These are phyloP conservation scores for Ditula angustiorana DNA, from an alignment of 2,888 invertebrate genomes.

Conservation along the genomic window DNA sequence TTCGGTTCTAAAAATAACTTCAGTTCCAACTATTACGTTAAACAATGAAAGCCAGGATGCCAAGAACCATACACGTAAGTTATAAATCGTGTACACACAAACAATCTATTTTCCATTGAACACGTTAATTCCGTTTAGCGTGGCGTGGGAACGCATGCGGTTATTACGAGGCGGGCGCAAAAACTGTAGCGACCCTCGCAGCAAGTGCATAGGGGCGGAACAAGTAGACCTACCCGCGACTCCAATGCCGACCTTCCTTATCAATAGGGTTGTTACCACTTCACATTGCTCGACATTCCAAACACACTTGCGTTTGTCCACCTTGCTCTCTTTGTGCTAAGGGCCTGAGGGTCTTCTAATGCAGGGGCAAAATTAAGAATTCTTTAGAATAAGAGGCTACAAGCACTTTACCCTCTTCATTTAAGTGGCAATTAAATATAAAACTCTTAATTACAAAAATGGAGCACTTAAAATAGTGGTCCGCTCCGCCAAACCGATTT, in stretches of 20 bases:
- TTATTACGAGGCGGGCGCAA: constrained; percentile 76
- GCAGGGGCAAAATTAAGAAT: constrained; percentile 23
- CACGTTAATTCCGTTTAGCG: constrained; percentile 61
- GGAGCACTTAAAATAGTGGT: too few species aligned
- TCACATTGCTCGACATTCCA: constrained; percentile 44
- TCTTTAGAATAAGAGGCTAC: constrained; percentile 26
- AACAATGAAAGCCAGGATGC: constrained; percentile 37
- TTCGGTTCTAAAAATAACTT: constrained; percentile 1
- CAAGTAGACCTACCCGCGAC: constrained; percentile 69
- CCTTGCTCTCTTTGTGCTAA: constrained; percentile 40
- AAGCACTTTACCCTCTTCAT: constrained; percentile 13
- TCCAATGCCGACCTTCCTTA: constrained; percentile 40
- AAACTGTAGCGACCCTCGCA: constrained; percentile 74
- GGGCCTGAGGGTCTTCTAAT: constrained; percentile 16
- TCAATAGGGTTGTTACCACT: constrained; percentile 42
- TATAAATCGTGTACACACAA: constrained; percentile 46
- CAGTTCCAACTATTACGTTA: constrained; percentile 5
- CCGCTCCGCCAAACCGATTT: too few species aligned
- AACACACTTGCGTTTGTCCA: constrained; percentile 41
- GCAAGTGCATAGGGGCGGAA: constrained; percentile 84
- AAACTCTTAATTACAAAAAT: not conserved
- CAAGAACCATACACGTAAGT: constrained; percentile 30
- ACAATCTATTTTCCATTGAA: constrained; percentile 59
- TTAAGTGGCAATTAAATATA: constrained; percentile 5
- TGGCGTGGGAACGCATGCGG: constrained; percentile 73